Percentiles rank a stretch among this genome's conserved stretches.
Evolutionary conservation across 2,888 invertebrate genomes (phyloP).

Genomic region (Conchocele bisecta): DNA sequence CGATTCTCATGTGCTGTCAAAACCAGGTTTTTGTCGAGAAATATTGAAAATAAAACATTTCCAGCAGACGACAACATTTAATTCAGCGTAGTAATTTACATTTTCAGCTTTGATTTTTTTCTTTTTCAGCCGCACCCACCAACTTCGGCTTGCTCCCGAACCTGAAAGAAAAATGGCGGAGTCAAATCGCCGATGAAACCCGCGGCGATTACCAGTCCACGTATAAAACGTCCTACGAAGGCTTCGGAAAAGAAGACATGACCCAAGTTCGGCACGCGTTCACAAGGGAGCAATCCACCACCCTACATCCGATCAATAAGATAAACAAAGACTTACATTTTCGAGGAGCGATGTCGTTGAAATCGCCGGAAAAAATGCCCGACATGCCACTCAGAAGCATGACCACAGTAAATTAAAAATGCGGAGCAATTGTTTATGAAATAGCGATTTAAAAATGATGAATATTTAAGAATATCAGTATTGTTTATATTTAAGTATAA

Average conservation of each 20-base stretch:
- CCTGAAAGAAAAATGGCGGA: slow-evolving; percentile 64
- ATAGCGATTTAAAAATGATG: no score
- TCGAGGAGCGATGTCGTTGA: slow-evolving; percentile 61
- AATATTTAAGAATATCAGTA: no score
- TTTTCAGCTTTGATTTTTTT: neutral
- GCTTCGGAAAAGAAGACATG: slow-evolving; percentile 52
- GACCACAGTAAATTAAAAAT: no score
- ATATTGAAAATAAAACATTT: no score
- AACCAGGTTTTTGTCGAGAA: no score
- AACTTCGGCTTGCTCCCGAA: slow-evolving; percentile 75
- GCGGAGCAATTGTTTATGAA: no score
- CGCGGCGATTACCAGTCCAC: slow-evolving; percentile 73
- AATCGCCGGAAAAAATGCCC: slow-evolving; percentile 71
- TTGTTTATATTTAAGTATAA: no score
- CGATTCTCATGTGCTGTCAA: no score
- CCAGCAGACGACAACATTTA: no score
- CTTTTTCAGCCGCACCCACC: slow-evolving; percentile 74
- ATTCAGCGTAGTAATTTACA: no score
- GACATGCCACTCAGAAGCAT: slow-evolving; percentile 54
- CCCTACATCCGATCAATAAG: slow-evolving; percentile 73
- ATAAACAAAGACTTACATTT: slow-evolving; percentile 77
- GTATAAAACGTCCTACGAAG: slow-evolving; percentile 63
- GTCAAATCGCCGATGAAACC: slow-evolving; percentile 67
- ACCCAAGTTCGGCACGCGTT: slow-evolving; percentile 68
- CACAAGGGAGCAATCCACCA: slow-evolving; percentile 72